phyloP scores from a whole-genome alignment of 2,113 vertebrate species.

The Tringa solitaria region DNA sequence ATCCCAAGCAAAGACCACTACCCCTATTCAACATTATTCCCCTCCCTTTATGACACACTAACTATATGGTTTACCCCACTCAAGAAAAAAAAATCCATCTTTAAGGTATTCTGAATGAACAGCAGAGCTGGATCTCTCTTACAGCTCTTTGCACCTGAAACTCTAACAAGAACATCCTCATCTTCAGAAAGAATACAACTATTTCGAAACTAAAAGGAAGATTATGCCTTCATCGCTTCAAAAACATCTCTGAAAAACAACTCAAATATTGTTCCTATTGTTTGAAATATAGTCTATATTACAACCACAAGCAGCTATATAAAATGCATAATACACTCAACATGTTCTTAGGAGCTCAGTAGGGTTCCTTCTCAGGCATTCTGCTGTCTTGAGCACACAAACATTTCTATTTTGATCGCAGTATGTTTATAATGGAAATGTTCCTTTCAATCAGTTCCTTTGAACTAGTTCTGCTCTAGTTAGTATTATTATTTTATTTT shows the following conservation, averaged over 20 bases:
- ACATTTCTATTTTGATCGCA: not conserved
- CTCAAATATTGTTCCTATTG: not conserved
- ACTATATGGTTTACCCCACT: accelerated
- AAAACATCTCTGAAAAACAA: not conserved
- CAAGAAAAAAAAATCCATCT: not conserved
- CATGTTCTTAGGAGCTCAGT: accelerated
- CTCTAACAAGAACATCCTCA: not conserved
- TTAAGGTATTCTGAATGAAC: not conserved
- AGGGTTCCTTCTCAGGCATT: not conserved
- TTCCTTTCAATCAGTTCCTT: not conserved
- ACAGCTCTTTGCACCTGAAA: not conserved
- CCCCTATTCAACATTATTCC: not conserved
- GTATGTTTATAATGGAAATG: not conserved
- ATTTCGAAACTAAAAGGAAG: not conserved
- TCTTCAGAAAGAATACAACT: not conserved
- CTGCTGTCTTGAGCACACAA: not conserved
- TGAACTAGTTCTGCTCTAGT: not conserved
- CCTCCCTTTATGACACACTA: not conserved
- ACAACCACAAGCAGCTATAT: not conserved
- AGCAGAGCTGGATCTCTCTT: not conserved
- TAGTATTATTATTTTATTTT: not conserved
- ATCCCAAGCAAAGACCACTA: not conserved
- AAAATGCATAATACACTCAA: not conserved
- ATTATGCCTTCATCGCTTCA: not conserved
- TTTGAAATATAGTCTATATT: not conserved